These are phyloP conservation scores for Boloria selene DNA, from an alignment of 2,888 invertebrate species.

Conservation along the genomic window DNA sequence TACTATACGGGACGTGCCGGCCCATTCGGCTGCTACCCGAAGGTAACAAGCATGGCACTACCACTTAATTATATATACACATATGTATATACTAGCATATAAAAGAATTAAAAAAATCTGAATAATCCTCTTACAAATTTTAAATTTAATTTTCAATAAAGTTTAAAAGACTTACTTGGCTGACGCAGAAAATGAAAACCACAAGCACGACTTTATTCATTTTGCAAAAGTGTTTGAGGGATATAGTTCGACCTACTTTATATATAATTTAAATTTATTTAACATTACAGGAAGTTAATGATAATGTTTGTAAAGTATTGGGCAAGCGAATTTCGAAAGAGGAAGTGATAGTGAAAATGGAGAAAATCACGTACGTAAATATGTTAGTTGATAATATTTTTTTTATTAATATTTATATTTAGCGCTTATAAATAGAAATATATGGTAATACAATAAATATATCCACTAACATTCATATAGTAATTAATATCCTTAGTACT, in stretches of 20 bases:
- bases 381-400: not conserved
- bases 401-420: too few species aligned
- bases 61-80: too few species aligned
- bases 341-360: slow-evolving; percentile 13
- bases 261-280: not conserved
- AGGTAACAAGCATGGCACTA: too few species aligned
- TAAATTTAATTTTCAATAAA: not conserved
- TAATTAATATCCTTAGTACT: too few species aligned
- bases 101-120: too few species aligned
- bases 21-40: too few species aligned
- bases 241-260: slow-evolving; percentile 20
- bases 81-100: too few species aligned
- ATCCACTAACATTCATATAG: too few species aligned
- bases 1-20: too few species aligned
- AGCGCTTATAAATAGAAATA: too few species aligned
- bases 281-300: not conserved
- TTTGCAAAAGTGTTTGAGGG: slow-evolving; percentile 24
- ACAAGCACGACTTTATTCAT: slow-evolving; percentile 36
- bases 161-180: slow-evolving; percentile 41
- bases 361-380: slow-evolving; percentile 25
- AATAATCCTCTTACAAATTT: not conserved
- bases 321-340: slow-evolving; percentile 13
- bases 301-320: slow-evolving; percentile 10
- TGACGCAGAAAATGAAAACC: slow-evolving; percentile 38
- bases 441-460: too few species aligned